Conservation (phyloP, 2,797 vertebrate species). For the Enteromius mattozi region DNA sequence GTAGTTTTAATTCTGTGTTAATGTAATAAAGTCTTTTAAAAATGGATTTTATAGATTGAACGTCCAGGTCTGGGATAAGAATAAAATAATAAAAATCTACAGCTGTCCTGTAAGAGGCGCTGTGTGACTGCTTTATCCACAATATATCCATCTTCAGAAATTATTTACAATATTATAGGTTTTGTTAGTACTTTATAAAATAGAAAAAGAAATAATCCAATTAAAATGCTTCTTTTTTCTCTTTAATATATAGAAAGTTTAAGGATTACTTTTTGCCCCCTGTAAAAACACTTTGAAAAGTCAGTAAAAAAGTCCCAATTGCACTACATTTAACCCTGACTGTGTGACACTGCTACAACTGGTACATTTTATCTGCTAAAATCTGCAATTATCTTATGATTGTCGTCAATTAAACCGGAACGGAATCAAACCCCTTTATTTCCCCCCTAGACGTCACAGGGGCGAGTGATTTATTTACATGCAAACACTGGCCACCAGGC, state of each 20-base stretch:
- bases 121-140: not conserved
- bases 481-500: not conserved
- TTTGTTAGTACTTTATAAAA: not conserved
- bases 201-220: not conserved
- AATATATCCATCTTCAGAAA: not conserved
- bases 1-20: not conserved
- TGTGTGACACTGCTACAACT: not conserved
- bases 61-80: not conserved
- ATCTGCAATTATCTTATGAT: not conserved
- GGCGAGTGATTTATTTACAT: not conserved
- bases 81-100: not conserved
- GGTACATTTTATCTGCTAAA: not conserved
- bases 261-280: not conserved
- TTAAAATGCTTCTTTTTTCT: not conserved
- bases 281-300: not conserved
- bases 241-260: not conserved
- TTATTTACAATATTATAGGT: not conserved
- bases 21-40: not conserved
- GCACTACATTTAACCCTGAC: not conserved
- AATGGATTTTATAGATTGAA: not conserved
- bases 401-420: not conserved
- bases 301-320: not conserved
- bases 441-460: not conserved
- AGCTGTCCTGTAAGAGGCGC: constrained; percentile 6
- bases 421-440: not conserved